A percentile compares a stretch with the other conserved stretches of the same genome.
Evolutionary conservation across 2,113 vertebrate genomes (phyloP).

Genomic region (Scatophagus argus): DNA sequence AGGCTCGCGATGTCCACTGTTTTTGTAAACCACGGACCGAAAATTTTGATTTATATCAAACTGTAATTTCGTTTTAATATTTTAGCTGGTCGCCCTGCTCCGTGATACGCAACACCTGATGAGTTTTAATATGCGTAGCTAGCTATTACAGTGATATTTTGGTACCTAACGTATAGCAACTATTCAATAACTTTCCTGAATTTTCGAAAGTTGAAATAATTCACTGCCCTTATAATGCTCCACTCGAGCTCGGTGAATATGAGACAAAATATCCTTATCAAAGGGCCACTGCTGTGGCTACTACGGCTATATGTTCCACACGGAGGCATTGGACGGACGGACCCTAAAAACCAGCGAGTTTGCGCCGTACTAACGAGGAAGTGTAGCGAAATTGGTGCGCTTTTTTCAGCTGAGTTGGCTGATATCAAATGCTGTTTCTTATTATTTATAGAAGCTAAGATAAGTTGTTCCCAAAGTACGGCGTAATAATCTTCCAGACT

Average conservation of each 20-base stretch:
- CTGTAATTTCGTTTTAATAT: not conserved
- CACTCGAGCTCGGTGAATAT: not conserved
- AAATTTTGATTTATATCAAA: not conserved
- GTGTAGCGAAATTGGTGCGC: slow-evolving; percentile 64
- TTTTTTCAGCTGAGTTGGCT: slow-evolving; percentile 61
- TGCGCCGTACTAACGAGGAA: slow-evolving; percentile 63
- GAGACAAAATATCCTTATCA: not conserved
- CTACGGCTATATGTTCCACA: not conserved
- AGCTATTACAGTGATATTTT: no score
- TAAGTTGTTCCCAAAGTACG: not conserved
- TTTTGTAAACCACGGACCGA: not conserved
- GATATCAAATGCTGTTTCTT: slow-evolving; percentile 9
- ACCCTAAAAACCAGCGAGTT: slow-evolving; percentile 34
- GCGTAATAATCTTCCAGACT: not conserved
- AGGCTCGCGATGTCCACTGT: not conserved
- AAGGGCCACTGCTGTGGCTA: no score
- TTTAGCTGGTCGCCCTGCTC: not conserved
- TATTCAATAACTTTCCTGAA: not conserved
- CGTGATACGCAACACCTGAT: not conserved
- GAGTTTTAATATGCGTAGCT: not conserved
- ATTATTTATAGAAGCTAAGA: not conserved
- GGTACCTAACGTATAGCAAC: not conserved
- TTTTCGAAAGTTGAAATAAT: not conserved
- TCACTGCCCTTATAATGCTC: accelerated
- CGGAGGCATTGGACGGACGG: slow-evolving; percentile 61